These are phyloP conservation scores for Thermophis baileyi DNA, from an alignment of 2,113 vertebrate species.

Conservation along the genomic window DNA sequence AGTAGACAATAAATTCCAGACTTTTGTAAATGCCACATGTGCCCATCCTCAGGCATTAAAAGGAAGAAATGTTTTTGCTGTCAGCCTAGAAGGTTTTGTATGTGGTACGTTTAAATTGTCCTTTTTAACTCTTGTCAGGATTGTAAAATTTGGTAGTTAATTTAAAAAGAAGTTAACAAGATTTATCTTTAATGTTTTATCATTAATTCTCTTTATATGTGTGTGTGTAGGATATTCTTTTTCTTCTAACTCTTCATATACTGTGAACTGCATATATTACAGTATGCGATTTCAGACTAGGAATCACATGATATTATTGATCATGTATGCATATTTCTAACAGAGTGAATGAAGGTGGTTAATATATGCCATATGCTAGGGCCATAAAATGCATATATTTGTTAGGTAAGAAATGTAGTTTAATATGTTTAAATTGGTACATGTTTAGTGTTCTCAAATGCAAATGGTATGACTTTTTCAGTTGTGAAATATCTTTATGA, in stretches of 20 bases:
- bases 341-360: not conserved
- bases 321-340: not conserved
- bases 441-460: not conserved
- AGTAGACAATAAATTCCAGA: slow-evolving; percentile 85
- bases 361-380: not conserved
- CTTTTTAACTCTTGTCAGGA: not conserved
- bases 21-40: slow-evolving; percentile 88
- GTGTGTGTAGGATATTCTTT: not conserved
- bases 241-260: not conserved
- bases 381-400: not conserved
- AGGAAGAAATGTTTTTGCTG: slow-evolving; percentile 86
- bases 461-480: not conserved
- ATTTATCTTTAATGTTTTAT: not conserved
- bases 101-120: slow-evolving; percentile 81
- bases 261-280: not conserved
- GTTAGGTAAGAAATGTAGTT: not conserved
- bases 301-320: not conserved
- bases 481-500: too few relatives aligned
- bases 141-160: not conserved
- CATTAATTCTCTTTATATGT: slow-evolving; percentile 1
- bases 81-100: slow-evolving; percentile 88
- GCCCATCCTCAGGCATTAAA: slow-evolving; percentile 93
- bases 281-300: not conserved
- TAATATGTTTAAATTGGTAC: not conserved
- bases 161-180: not conserved